Evolutionary conservation across 2,113 vertebrate species (phyloP), one percentile per base, ranked within the genome.

Genomic region (Riparia riparia): DNA sequence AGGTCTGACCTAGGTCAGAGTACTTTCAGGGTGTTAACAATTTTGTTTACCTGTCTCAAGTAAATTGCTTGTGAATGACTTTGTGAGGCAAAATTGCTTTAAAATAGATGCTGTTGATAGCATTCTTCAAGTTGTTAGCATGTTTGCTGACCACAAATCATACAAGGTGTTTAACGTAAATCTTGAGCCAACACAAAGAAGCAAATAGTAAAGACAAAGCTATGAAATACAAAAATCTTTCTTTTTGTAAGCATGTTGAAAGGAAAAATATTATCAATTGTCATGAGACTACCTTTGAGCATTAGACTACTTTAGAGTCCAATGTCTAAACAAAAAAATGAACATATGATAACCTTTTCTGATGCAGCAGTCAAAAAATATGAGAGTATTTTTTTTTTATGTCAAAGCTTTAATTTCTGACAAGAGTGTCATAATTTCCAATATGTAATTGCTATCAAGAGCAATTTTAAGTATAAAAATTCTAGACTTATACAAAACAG

Each of bases 41-140:
- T 37, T 72, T 7, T 50, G 29, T 58, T 70, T 89, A 41, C 42
- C 74, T 53, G 24, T 81, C 86, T 85, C 28, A 26, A 86, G 57
- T 53, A 94, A 96, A 97, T 89, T 95, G 86, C 45, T 83, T 54
- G 57, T 57, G 86, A 91, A 92, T 84, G 49, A 84, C 70, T 76
- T 74, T 39, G 34, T 4, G 57, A 81, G 15, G 50, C 24, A 82
- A 81, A 93, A 95, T 90, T 79, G 58, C 71, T 93, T 94, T 95
- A 42, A 93, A 82, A 86, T 31, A 64, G 60, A 70, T 41, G 41
- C 28, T 53, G 14, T 32, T 49, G 47, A 72, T 47, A 54, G 37
- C 31, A 71, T 28, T 20, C 60, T 58, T 19, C 13, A 77, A 86
- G 32, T 60, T 95, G 47, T 70, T 85, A 72, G 26, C 12, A 31